A percentile compares a stretch with the other conserved stretches of the same genome.
Conservation (phyloP, 2,113 vertebrate genomes). For the Pipra filicauda region DNA sequence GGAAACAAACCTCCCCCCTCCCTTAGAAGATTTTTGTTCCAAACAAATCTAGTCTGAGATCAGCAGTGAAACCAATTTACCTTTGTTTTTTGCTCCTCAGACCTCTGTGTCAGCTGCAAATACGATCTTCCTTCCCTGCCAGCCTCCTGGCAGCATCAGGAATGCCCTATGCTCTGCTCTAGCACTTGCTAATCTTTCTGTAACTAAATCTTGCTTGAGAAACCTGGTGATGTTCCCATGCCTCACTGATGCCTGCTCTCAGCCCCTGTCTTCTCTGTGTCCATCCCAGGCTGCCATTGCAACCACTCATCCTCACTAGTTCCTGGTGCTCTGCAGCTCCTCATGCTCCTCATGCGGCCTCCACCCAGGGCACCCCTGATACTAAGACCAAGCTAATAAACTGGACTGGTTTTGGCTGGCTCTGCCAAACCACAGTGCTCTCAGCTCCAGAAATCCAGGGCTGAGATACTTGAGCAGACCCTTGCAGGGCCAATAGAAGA, state of each 20-base stretch:
- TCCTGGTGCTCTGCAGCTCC: neutral
- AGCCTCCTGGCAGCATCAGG: neutral
- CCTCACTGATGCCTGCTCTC: neutral
- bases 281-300: neutral
- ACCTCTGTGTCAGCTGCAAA: neutral
- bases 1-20: neutral
- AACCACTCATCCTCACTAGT: neutral
- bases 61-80: neutral
- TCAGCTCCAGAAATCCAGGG: neutral
- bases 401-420: neutral
- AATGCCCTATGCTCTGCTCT: neutral
- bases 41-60: neutral
- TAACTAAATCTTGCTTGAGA: neutral
- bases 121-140: neutral
- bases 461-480: slow-evolving; percentile 4
- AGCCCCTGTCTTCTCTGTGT: rapidly evolving
- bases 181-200: neutral
- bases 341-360: neutral
- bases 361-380: rapidly evolving
- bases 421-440: neutral
- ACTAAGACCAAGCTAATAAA: neutral
- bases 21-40: neutral
- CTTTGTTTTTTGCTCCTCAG: neutral
- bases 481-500: neutral
- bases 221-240: neutral